Percentiles rank a stretch among this genome's conserved stretches.
Evolutionary conservation across 2,888 invertebrate species (phyloP).

Genomic region (Brenthis ino): DNA sequence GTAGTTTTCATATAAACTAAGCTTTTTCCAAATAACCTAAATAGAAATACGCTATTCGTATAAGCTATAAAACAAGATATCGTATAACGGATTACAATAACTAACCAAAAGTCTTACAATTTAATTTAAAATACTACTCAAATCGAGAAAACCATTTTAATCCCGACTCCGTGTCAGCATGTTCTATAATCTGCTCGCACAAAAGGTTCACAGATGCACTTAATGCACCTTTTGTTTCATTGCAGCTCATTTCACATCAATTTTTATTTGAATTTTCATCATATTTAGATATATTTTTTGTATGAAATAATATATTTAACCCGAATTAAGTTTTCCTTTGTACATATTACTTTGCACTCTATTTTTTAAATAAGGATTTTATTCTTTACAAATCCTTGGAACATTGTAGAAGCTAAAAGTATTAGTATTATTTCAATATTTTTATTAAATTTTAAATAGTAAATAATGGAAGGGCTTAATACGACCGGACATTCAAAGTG

Average conservation of each 20-base stretch:
- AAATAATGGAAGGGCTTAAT: no score
- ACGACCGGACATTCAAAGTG: no score
- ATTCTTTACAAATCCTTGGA: no score
- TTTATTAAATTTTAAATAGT: no score
- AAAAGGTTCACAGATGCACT: conserved; percentile 37
- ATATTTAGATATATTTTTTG: background rate
- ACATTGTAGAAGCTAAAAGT: no score
- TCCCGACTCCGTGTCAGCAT: conserved; percentile 28
- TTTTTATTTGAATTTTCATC: conserved; percentile 15
- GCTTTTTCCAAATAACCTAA: background rate
- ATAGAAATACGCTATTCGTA: background rate
- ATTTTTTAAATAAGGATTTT: no score
- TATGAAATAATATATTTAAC: background rate
- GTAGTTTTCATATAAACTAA: no score
- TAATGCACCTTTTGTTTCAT: conserved; percentile 34
- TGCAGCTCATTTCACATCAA: conserved; percentile 16
- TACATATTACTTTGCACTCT: no score
- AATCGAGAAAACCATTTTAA: conserved; percentile 22
- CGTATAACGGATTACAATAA: no score
- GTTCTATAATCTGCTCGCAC: conserved; percentile 33
- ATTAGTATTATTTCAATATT: no score
- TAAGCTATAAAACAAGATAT: no score
- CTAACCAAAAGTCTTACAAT: conserved; percentile 10
- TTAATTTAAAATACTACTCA: conserved; percentile 25
- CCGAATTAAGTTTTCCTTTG: no score